Base-by-base conservation (phyloP, 1,140 invertebrate species). In the Brachionus rubens region DNA sequence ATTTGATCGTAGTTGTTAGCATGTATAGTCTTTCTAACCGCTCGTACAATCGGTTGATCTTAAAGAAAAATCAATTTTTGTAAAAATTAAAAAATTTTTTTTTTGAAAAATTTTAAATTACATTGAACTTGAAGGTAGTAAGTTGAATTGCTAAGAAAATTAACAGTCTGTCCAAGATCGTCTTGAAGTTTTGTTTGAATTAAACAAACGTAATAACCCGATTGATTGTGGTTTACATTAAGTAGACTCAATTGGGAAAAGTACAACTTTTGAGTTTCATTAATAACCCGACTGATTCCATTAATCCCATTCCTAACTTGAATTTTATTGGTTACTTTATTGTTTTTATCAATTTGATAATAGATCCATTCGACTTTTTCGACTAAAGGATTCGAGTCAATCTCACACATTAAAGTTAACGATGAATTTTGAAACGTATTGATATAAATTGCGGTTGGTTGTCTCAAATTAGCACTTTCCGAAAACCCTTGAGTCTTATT, bases 61-160 rank as follows among this genome's bases (percentile, higher is more conserved):
- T 24, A 47, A 70, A 21, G 30, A 30, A 72, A 72, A 30, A 19
- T 21, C 41, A 30, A 26, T 24, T 28, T 19, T 21, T 12, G 12
- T 24, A 41, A 65, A 65, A 30, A 19, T 24, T 16, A 30, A 43
- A 28, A 65, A 65, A 24, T 24, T 43, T 43, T 65, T 41, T 65
- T 65, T 65, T 16, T n/a, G n/a, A n/a, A n/a, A n/a, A n/a, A n/a
- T 24, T 65, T 43, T 43, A 65, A 65, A 43, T 72, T 54, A 72
- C 68, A 72, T 72, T 72, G 68, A 28, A 72, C 68, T 72, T 72
- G 68, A 54, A 72, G 68, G 30, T 26, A 72, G 50, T 72, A 72
- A 10, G 68, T 50, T 9, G 50, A 36, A 41, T 72, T 72, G 19
- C n/a, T 19, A 30, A 40, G 4, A 30, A 72, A 19, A 40, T n/a